A percentile compares a stretch with the other conserved stretches of the same genome.
These are phyloP conservation scores for Cotesia typhae DNA, from an alignment of 1,140 invertebrate genomes.

Conservation along the genomic window DNA sequence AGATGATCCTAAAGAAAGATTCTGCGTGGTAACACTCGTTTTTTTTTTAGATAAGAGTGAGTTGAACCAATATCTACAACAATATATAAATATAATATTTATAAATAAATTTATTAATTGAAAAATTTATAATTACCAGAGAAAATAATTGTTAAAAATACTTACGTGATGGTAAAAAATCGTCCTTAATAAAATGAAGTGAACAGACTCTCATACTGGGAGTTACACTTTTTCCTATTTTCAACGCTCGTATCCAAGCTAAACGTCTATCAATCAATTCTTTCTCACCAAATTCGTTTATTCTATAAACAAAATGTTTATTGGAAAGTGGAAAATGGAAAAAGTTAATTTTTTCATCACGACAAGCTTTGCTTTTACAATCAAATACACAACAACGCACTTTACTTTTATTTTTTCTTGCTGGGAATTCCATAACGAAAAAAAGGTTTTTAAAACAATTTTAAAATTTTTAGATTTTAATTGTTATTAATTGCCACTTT, in stretches of 20 bases:
- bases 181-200: neutral
- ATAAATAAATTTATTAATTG: neutral
- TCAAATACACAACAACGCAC: neutral
- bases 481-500: no score
- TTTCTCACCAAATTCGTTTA: neutral
- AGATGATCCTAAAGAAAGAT: no score
- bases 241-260: constrained; percentile 3
- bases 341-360: neutral
- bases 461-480: no score
- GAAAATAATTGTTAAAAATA: neutral
- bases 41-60: no score
- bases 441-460: neutral
- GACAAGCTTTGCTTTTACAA: neutral
- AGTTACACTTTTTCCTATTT: neutral
- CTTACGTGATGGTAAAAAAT: neutral
- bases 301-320: neutral
- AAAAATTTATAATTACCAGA: neutral
- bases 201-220: constrained; percentile 6
- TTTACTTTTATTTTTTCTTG: neutral
- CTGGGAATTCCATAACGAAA: neutral
- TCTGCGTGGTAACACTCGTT: no score
- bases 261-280: neutral
- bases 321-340: neutral
- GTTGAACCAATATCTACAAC: no score
- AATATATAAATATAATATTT: neutral